phyloP scores from a whole-genome alignment of 2,113 vertebrate species.

The Notarius lentiginosus region DNA sequence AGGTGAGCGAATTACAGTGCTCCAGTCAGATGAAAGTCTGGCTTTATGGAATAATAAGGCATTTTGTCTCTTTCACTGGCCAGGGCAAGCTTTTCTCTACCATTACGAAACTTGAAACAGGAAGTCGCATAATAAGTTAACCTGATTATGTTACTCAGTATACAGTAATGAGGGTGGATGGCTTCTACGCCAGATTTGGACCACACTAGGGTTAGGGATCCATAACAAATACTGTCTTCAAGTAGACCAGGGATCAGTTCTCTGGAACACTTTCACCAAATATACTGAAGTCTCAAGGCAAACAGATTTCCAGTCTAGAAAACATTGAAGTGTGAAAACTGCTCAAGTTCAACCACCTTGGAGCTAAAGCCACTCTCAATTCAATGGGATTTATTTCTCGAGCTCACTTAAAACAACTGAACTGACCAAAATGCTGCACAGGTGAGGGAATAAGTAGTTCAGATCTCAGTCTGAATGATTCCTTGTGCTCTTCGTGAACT shows the following conservation, averaged over 20 bases:
- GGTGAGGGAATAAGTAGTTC: neutral
- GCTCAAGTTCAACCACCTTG: neutral
- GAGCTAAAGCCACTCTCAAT: neutral
- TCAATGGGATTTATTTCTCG: neutral
- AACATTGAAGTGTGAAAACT: neutral
- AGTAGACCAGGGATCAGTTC: neutral
- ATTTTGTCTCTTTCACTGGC: neutral
- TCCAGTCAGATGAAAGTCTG: neutral
- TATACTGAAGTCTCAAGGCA: neutral
- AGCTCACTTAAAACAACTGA: neutral
- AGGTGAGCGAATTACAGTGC: neutral
- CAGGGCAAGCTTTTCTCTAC: neutral
- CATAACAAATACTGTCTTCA: neutral
- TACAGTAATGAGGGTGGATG: neutral
- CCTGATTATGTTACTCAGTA: neutral
- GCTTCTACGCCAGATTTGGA: neutral
- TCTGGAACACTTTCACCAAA: neutral
- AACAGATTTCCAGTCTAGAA: neutral
- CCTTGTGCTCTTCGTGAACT: neutral
- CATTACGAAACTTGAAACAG: neutral
- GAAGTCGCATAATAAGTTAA: neutral
- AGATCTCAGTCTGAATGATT: neutral
- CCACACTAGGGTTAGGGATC: neutral
- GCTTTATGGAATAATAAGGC: neutral
- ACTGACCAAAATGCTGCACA: neutral